These are phyloP conservation scores for Leptura quadrifasciata DNA, from an alignment of 2,888 invertebrate genomes.

Conservation along the genomic window DNA sequence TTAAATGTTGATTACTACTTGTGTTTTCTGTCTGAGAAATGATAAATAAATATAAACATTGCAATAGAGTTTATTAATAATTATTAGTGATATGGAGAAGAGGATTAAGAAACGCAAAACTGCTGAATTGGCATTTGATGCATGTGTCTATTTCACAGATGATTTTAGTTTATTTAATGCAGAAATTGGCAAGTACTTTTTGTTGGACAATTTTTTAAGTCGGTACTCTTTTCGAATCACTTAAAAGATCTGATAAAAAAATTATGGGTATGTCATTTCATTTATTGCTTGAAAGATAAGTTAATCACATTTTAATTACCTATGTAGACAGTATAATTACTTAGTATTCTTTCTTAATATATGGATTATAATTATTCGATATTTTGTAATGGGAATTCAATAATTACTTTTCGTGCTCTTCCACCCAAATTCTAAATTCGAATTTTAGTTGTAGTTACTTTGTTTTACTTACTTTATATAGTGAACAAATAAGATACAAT, in stretches of 20 bases:
- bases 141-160: constrained; percentile 82
- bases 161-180: constrained; percentile 79
- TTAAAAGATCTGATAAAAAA: not conserved
- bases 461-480: not conserved
- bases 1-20: not conserved
- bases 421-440: not conserved
- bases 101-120: constrained; percentile 57
- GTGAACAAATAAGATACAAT: not conserved
- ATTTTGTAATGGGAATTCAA: not conserved
- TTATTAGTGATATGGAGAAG: constrained; percentile 52
- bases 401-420: not conserved
- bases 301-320: not conserved
- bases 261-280: not conserved
- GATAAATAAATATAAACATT: constrained; percentile 1
- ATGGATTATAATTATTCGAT: not conserved
- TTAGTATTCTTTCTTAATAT: not conserved
- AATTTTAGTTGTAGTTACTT: not conserved
- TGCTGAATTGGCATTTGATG: constrained; percentile 81
- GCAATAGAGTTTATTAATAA: constrained; percentile 1
- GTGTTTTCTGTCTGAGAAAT: not conserved
- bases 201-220: not conserved
- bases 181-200: constrained; percentile 72
- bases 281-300: not conserved
- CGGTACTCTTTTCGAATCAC: not conserved
- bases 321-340: not conserved